Evolutionary conservation across 2,113 vertebrate species (phyloP), one percentile per base, ranked within the genome.

Genomic region (Eleginops maclovinus): DNA sequence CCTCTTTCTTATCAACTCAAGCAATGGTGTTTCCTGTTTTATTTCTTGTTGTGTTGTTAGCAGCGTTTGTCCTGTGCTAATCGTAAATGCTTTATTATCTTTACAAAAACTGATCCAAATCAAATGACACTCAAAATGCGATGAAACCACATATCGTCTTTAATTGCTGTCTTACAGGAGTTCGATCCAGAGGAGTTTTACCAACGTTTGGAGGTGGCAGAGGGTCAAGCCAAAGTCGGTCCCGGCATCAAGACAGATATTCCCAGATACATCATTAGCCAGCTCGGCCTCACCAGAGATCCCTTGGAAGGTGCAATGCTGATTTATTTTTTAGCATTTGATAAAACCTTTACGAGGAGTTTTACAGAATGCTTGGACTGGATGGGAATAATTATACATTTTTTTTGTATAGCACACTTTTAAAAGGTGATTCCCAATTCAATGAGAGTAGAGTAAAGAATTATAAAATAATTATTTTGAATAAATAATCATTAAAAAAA

Each of bases 181-280:
- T 99, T 99, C 62, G 97, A 99, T 87, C 97, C 97, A 0, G 98
- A 99, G 80, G 97, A 97, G 83, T 99, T 99, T 80, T 98, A 98
- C 83, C 97, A 98, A 26, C 95, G 98, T 53, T 89, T 99, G 90
- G 98, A 99, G 88, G 96, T 93, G 0, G 98, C 96, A 0, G 98
- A 99, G 84, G 98, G 96, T 72, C 96, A 98, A 0, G 98, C 98
- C 59, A 98, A 97, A 14, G 95, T 94, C 9, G 96, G 95, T 26
- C 97, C 96, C 8, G 97, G 96, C 26, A 94, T 99, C 81, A 99
- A 98, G 93, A 96, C 96, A 0, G 97, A 99, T 73, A 96, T 99
- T 75, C 98, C 98, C 0, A 94, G 89, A 72, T 99, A 99, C 75
- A 98, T 99, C 89, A 95, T 98, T 85, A 96, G 95, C 73, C 97